phyloP scores from a whole-genome alignment of 2,888 invertebrate genomes.

The Tridacna gigas region DNA sequence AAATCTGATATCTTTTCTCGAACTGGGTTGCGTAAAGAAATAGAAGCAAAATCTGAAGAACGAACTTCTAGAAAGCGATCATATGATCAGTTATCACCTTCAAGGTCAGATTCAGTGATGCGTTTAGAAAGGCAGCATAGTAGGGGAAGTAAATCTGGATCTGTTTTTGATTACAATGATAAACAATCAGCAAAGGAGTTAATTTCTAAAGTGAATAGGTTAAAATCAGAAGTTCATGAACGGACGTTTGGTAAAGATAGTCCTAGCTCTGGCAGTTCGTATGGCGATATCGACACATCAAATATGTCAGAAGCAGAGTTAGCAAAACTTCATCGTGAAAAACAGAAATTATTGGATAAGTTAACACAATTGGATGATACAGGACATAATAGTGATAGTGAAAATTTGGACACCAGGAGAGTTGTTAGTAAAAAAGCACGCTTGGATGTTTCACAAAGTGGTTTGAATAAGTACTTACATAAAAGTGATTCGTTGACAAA shows the following conservation, averaged over 20 bases:
- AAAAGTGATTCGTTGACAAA: conserved; percentile 58
- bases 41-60: conserved; percentile 70
- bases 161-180: conserved; percentile 58
- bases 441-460: conserved; percentile 57
- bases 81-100: conserved; percentile 73
- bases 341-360: conserved; percentile 81
- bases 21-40: conserved; percentile 68
- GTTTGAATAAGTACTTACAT: conserved; percentile 52
- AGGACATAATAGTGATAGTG: conserved; percentile 76
- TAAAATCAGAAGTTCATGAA: conserved; percentile 65
- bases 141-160: conserved; percentile 65
- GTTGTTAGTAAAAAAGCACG: conserved; percentile 69
- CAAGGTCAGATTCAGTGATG: conserved; percentile 61
- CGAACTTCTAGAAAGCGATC: conserved; percentile 74
- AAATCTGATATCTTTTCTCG: conserved; percentile 57
- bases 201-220: conserved; percentile 58
- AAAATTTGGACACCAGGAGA: conserved; percentile 63
- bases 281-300: conserved; percentile 86
- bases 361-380: conserved; percentile 81
- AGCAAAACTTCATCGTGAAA: conserved; percentile 81
- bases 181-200: conserved; percentile 56
- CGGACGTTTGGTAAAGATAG: conserved; percentile 67
- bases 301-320: conserved; percentile 85
- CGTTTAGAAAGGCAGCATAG: conserved; percentile 68
- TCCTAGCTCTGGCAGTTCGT: conserved; percentile 76